Percentiles rank a stretch among this genome's conserved stretches.
Evolutionary conservation across 2,888 invertebrate species (phyloP).

Genomic region (Polylopha cassiicola): DNA sequence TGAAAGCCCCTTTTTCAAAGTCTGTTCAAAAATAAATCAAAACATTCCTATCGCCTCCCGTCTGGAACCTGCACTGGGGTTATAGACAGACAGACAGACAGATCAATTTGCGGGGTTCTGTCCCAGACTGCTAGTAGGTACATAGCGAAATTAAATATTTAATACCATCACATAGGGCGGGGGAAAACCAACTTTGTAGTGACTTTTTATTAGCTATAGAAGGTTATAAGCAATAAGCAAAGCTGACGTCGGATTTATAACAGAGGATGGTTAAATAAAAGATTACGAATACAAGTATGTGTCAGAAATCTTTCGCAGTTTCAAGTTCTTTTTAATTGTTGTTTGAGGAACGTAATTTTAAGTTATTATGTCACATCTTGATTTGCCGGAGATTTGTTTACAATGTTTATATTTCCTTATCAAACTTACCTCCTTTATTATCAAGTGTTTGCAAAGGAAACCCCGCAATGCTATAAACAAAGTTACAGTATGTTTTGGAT

Average conservation of each 20-base stretch:
- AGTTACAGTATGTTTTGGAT: too few relatives aligned
- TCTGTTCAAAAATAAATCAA: slow-evolving; percentile 18
- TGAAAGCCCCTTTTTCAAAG: slow-evolving; percentile 13
- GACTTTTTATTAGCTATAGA: slow-evolving; percentile 26
- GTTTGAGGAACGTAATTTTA: too few relatives aligned
- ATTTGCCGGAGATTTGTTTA: too few relatives aligned
- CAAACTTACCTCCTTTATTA: too few relatives aligned
- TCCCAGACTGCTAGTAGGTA: slow-evolving; percentile 32
- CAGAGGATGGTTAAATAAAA: too few relatives aligned
- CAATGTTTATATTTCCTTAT: too few relatives aligned
- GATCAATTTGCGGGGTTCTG: slow-evolving; percentile 40
- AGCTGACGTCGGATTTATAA: not conserved
- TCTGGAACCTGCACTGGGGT: slow-evolving; percentile 14
- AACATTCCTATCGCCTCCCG: slow-evolving; percentile 16
- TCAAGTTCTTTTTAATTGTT: too few relatives aligned
- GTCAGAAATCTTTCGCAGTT: too few relatives aligned
- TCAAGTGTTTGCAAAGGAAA: too few relatives aligned
- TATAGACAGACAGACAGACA: slow-evolving; percentile 34
- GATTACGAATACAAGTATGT: too few relatives aligned
- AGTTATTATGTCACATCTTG: too few relatives aligned
- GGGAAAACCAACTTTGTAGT: slow-evolving; percentile 31
- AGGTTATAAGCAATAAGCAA: not conserved
- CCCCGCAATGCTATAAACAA: too few relatives aligned
- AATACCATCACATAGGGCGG: slow-evolving; percentile 40
- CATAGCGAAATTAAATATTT: slow-evolving; percentile 58